These are phyloP conservation scores for Platynereis dumerilii DNA, from an alignment of 2,888 invertebrate species.

Conservation along the genomic window DNA sequence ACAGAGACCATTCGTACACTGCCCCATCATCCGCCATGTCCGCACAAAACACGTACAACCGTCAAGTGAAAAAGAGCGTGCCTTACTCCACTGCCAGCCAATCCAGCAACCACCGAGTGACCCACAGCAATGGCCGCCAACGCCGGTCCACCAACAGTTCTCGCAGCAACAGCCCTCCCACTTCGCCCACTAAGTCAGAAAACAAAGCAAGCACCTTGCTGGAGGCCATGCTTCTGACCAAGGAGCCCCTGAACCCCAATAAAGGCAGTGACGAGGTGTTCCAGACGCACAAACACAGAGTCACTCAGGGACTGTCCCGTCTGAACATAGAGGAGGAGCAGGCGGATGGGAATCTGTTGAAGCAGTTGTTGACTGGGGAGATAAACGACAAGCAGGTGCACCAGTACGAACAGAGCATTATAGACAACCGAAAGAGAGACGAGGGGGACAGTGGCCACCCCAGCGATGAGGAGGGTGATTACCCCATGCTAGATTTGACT, in stretches of 20 bases:
- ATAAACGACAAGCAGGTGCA: conserved; percentile 33
- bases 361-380: conserved; percentile 38
- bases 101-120: background rate
- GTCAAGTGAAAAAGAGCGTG: background rate
- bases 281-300: conserved; percentile 16
- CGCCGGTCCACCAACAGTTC: background rate
- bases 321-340: conserved; percentile 18
- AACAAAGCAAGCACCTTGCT: conserved; percentile 24
- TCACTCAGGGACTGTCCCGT: conserved; percentile 30
- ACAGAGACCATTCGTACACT: background rate
- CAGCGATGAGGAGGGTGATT: conserved; percentile 2
- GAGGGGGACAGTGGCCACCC: conserved; percentile 1
- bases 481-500: conserved; percentile 7
- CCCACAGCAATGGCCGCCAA: background rate
- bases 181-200: background rate
- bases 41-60: background rate
- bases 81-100: background rate
- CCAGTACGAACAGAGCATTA: conserved; percentile 25
- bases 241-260: conserved; percentile 35
- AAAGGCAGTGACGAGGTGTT: conserved; percentile 37
- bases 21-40: background rate
- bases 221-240: conserved; percentile 34
- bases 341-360: conserved; percentile 22
- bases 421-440: conserved; percentile 20
- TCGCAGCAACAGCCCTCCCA: background rate